Conservation (phyloP, 2,113 vertebrate species). For the Gadus chalcogrammus region DNA sequence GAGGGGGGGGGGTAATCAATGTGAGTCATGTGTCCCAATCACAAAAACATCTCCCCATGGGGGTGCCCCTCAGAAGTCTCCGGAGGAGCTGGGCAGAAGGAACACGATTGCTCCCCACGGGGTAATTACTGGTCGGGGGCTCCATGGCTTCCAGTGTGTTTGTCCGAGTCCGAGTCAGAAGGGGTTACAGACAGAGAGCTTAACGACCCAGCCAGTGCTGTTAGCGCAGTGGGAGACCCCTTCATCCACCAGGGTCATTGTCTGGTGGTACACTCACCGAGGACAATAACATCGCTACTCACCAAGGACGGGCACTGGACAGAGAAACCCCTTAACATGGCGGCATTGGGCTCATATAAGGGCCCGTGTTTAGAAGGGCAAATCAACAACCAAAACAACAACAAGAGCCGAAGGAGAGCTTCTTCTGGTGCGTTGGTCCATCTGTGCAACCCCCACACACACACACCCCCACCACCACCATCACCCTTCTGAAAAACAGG, state of each 20-base stretch:
- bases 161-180: conserved; percentile 44
- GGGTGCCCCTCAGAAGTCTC: conserved; percentile 63
- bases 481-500: conserved; percentile 46
- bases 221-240: conserved; percentile 51
- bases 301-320: conserved; percentile 30
- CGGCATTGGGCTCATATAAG: background rate
- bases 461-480: too few species aligned
- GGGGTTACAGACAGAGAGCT: conserved; percentile 58
- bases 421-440: background rate
- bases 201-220: conserved; percentile 59
- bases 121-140: conserved; percentile 64
- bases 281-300: conserved; percentile 38
- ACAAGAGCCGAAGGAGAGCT: too few species aligned
- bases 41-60: conserved; percentile 57
- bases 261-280: conserved; percentile 36
- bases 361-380: background rate
- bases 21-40: conserved; percentile 64
- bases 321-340: background rate
- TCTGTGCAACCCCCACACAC: too few species aligned
- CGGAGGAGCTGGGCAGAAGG: conserved; percentile 44
- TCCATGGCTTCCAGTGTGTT: conserved; percentile 46
- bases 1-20: conserved; percentile 53
- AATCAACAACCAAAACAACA: too few species aligned
- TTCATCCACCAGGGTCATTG: conserved; percentile 35
- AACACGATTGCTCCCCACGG: conserved; percentile 57